A percentile compares a stretch with the other conserved stretches of the same genome.
These are phyloP conservation scores for Tychaedon coryphoeus DNA, from an alignment of 2,113 vertebrate genomes.

Conservation along the genomic window DNA sequence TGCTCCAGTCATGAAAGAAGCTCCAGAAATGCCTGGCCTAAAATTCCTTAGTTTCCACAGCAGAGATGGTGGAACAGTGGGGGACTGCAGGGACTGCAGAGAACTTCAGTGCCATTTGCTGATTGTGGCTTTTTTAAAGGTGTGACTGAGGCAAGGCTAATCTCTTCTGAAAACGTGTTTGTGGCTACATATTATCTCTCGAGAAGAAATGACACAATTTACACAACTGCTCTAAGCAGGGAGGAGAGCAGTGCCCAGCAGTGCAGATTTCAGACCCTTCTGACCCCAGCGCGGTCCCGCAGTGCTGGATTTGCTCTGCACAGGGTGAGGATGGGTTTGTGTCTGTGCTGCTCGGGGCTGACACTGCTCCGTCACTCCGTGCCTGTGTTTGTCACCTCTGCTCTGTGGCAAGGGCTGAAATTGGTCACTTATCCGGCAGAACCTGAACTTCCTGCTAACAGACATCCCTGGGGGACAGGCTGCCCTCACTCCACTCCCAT, in stretches of 20 bases:
- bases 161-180: neutral
- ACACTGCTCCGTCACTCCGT: neutral
- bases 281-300: fast-evolving
- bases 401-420: neutral
- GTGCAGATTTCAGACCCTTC: neutral
- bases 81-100: neutral
- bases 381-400: neutral
- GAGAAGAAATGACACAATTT: fast-evolving
- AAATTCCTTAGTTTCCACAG: neutral
- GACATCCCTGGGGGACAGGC: neutral
- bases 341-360: neutral
- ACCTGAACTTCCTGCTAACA: neutral
- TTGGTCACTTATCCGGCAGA: fast-evolving
- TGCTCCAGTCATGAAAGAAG: neutral
- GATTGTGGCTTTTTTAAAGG: neutral
- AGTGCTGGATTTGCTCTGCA: neutral
- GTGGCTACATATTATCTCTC: neutral
- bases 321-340: fast-evolving
- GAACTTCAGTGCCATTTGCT: neutral
- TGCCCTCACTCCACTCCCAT: neutral
- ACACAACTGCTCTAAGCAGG: fast-evolving
- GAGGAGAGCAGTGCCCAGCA: neutral
- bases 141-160: neutral
- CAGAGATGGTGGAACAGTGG: neutral
- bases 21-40: neutral